Conservation (phyloP, 2,113 vertebrate genomes). For the Uria aalge region DNA sequence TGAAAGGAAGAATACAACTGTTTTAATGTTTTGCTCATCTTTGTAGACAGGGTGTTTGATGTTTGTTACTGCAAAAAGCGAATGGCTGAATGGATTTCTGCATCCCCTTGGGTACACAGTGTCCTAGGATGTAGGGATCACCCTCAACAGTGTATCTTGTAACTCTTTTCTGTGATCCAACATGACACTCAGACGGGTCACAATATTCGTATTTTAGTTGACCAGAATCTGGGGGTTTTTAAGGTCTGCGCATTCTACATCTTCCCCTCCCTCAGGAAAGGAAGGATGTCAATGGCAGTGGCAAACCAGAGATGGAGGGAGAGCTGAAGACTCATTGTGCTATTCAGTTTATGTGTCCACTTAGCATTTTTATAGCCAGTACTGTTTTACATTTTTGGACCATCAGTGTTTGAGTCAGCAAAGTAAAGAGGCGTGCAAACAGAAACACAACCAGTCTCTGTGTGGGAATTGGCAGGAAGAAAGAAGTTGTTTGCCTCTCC, state of each 20-base stretch:
- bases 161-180: neutral
- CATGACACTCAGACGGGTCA: neutral
- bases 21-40: neutral
- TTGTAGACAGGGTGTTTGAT: neutral
- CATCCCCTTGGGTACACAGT: neutral
- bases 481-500: neutral
- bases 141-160: neutral
- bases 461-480: neutral
- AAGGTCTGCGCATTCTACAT: neutral
- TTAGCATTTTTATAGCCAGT: neutral
- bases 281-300: neutral
- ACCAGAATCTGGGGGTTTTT: neutral
- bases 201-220: neutral
- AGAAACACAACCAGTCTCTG: neutral
- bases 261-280: neutral
- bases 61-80: neutral
- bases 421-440: neutral
- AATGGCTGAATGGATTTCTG: neutral
- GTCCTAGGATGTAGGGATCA: neutral
- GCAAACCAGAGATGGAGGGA: neutral
- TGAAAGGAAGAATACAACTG: neutral
- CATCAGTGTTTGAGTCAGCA: constrained; percentile 9
- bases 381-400: neutral
- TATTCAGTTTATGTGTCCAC: neutral
- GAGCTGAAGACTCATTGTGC: neutral